phyloP scores from a whole-genome alignment of 2,888 invertebrate genomes.

The Caenorhabditis zanzibari region DNA sequence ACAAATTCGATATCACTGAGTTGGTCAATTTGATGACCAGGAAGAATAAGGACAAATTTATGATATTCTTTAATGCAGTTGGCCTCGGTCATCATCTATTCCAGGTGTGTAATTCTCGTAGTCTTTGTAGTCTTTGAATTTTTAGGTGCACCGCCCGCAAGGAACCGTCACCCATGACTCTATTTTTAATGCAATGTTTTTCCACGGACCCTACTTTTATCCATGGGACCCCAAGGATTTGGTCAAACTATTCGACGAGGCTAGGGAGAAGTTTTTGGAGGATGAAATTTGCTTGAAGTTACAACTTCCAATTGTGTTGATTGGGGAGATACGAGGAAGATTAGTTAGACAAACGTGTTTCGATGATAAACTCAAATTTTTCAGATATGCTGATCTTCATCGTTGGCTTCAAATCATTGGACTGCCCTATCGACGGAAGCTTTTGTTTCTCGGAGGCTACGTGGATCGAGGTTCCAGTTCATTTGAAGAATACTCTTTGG shows the following conservation, averaged over 20 bases:
- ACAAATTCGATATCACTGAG: constrained; percentile 26
- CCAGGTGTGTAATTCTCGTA: neutral
- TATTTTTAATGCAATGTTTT: constrained; percentile 26
- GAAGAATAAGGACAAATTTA: neutral
- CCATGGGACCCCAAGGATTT: constrained; percentile 19
- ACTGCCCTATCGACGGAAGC: constrained; percentile 30
- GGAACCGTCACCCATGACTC: constrained; percentile 1
- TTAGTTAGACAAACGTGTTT: neutral
- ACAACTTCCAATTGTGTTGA: constrained; percentile 25
- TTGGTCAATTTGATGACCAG: constrained; percentile 4
- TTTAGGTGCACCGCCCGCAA: constrained; percentile 3
- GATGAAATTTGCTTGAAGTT: constrained; percentile 31
- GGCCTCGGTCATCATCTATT: constrained; percentile 15
- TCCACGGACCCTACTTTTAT: constrained; percentile 47
- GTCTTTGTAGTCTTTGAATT: neutral
- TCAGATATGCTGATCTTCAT: constrained; percentile 49
- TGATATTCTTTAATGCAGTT: constrained; percentile 31
- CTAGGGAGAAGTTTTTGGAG: constrained; percentile 5
- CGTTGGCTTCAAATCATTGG: constrained; percentile 45
- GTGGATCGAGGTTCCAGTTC: neutral
- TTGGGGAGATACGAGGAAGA: constrained; percentile 52
- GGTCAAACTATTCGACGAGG: constrained; percentile 20
- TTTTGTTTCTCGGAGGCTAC: constrained; percentile 45
- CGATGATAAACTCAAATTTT: neutral
- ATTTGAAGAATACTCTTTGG: constrained; percentile 24